phyloP scores from a whole-genome alignment of 1,140 invertebrate genomes.

The Hormaphis cornu region DNA sequence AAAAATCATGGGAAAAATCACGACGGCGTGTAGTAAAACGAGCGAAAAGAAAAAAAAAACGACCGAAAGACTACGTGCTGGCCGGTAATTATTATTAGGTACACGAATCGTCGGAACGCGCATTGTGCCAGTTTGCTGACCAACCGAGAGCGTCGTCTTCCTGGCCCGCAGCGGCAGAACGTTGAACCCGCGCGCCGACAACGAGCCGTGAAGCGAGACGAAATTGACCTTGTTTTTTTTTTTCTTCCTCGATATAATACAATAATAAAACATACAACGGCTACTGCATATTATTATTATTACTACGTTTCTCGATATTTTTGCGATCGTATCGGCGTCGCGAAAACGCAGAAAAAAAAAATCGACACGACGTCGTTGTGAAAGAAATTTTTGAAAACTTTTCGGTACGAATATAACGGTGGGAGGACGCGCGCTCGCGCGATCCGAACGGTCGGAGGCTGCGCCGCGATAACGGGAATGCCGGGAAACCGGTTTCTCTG shows the following conservation, averaged over 20 bases:
- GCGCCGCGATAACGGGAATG: conserved; percentile 2
- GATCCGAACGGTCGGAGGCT: background rate
- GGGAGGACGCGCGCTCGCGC: too few relatives aligned
- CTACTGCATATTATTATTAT: too few relatives aligned
- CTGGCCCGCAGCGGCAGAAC: too few relatives aligned
- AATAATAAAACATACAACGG: too few relatives aligned
- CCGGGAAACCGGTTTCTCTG: background rate
- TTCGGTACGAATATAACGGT: too few relatives aligned
- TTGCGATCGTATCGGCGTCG: too few relatives aligned
- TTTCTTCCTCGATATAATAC: too few relatives aligned
- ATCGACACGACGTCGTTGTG: too few relatives aligned
- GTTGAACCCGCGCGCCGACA: conserved; percentile 14
- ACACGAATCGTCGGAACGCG: conserved; percentile 28
- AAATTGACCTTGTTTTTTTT: conserved; percentile 30
- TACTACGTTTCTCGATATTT: too few relatives aligned
- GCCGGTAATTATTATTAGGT: conserved; percentile 15
- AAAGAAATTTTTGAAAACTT: too few relatives aligned
- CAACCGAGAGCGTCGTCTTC: conserved; percentile 31
- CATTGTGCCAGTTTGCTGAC: conserved; percentile 32
- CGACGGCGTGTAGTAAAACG: conserved; percentile 11
- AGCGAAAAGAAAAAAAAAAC: conserved; percentile 6
- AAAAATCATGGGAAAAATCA: conserved; percentile 19
- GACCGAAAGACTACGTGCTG: background rate
- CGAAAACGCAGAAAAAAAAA: too few relatives aligned
- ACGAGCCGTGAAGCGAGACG: conserved; percentile 29